Base-by-base conservation (phyloP, 2,888 invertebrate species). In the Agrypnus murinus region DNA sequence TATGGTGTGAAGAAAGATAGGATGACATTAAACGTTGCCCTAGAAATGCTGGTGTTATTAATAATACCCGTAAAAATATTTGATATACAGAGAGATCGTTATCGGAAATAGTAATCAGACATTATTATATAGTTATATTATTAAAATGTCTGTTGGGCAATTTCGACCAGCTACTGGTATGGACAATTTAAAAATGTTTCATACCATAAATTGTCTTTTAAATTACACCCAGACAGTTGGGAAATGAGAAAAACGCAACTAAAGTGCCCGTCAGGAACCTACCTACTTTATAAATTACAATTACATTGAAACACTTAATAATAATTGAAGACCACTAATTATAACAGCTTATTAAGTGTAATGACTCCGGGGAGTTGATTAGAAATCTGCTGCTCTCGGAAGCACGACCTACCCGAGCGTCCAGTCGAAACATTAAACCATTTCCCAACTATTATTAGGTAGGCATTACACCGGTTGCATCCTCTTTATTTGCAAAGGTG, bases 281-380 rank as follows among this genome's bases (percentile, higher is more conserved):
- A 55, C 53, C 64, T 36, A 45, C 40, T 64, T 69, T 57, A 63
- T 69, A 67, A 67, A 67, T 60, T 53, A 60, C 53, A 67, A 67
- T 60, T 62, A 62, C 32, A 36, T 57, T 19, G 38, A 38, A 55
- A 63, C 63, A 57, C 55, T 63, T 69, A 46, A 62, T 60, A 63
- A 63, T 63, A 67, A 67, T 60, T 60, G 60, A 67, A 62, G 32
- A 48, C 59, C 14, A 46, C 36, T 36, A 69, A 69, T 69, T 63
- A 60, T 50, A 62, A 68, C 45, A 68, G 68, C 57, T 57, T 58
- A 63, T 63, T 69, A 69, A 63, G 53, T 48, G 46, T 63, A 62
- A 55, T 63, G 46, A 57, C 68, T 45, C 36, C 43, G 38, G 45
- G 53, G 57, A 69, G 63, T 57, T 48, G 55, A 69, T 69, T 69